Conservation (phyloP, 2,797 vertebrate genomes). For the Garrulus glandarius region DNA sequence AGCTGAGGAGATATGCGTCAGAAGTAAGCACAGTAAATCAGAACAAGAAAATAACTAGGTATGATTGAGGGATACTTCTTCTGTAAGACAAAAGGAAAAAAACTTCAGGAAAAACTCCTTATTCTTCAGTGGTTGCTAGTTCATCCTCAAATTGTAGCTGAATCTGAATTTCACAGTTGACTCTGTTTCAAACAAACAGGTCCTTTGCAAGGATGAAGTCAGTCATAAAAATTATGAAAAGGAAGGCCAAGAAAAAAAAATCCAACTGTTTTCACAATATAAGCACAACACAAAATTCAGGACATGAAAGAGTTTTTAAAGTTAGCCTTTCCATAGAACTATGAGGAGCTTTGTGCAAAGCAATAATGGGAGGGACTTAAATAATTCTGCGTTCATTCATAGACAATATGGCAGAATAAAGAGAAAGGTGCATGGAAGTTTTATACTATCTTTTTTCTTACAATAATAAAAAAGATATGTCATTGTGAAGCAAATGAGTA, state of each 20-base stretch:
- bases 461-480: neutral
- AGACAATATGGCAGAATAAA: neutral
- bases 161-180: neutral
- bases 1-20: neutral
- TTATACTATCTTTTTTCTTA: neutral
- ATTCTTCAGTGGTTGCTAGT: neutral
- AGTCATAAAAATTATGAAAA: neutral
- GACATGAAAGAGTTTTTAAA: neutral
- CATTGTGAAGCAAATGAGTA: neutral
- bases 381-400: neutral
- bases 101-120: fast-evolving
- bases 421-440: neutral
- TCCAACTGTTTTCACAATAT: neutral
- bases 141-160: neutral
- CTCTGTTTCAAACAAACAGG: neutral
- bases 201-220: neutral
- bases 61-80: neutral
- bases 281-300: neutral
- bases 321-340: neutral
- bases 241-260: neutral
- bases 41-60: neutral
- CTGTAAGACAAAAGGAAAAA: neutral
- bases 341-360: neutral
- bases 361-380: neutral
- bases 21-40: neutral